phyloP scores from a whole-genome alignment of 2,113 vertebrate species.

The Phylloscopus trochiloides region DNA sequence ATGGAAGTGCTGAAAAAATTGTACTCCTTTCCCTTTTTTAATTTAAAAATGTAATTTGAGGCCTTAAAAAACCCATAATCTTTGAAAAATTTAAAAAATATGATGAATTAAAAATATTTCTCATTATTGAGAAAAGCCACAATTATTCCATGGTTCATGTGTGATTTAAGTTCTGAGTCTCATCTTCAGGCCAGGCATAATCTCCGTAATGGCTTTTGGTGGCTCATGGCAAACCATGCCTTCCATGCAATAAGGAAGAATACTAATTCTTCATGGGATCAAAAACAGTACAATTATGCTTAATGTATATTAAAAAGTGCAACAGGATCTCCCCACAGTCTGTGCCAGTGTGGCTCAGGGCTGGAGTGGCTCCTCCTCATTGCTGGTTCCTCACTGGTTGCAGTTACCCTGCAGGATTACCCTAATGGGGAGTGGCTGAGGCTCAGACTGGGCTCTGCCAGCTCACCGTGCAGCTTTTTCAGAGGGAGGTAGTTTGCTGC shows the following conservation, averaged over 20 bases:
- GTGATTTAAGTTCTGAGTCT: not conserved
- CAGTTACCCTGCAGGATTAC: not conserved
- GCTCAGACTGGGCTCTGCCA: not conserved
- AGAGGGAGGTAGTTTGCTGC: not conserved
- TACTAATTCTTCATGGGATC: not conserved
- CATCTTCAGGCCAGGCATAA: not conserved
- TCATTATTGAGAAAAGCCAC: not conserved
- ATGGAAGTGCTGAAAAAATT: not conserved
- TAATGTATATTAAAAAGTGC: not conserved
- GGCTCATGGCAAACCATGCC: not conserved
- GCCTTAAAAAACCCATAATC: fast-evolving
- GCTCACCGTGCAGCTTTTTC: not conserved
- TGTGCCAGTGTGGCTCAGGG: fast-evolving
- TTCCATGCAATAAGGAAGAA: not conserved
- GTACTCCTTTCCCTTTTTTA: not conserved
- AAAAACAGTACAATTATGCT: not conserved
- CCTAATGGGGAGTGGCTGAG: too few species aligned
- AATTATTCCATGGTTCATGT: not conserved
- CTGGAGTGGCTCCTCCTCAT: not conserved
- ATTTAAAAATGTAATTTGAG: not conserved
- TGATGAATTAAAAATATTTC: not conserved
- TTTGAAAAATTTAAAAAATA: not conserved
- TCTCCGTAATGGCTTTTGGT: not conserved
- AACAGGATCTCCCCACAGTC: not conserved
- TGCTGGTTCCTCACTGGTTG: not conserved